phyloP scores from a whole-genome alignment of 2,888 invertebrate species.

The Bruchidius siliquastri region DNA sequence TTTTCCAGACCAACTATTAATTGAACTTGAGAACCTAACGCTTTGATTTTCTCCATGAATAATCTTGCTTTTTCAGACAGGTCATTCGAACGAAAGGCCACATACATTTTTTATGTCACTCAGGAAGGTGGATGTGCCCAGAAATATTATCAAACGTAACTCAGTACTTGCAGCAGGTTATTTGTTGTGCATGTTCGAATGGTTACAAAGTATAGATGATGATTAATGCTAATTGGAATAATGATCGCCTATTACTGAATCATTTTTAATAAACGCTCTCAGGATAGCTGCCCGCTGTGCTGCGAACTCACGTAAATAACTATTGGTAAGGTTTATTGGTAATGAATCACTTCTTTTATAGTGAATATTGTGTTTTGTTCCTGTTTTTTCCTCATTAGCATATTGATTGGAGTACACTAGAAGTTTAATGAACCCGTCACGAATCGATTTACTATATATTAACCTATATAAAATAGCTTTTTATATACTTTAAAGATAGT shows the following conservation, averaged over 20 bases:
- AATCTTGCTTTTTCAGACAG: too few species aligned
- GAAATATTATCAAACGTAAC: not conserved
- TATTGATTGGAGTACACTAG: not conserved
- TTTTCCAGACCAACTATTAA: too few species aligned
- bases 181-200: not conserved
- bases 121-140: too few species aligned
- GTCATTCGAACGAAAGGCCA: too few species aligned
- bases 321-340: not conserved
- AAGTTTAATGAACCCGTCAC: not conserved
- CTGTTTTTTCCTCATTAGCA: not conserved
- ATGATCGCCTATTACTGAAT: not conserved
- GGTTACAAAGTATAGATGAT: not conserved
- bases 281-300: not conserved
- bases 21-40: too few species aligned
- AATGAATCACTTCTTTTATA: not conserved
- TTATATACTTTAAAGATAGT: too few species aligned
- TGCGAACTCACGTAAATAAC: not conserved
- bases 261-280: not conserved
- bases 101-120: too few species aligned
- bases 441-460: not conserved
- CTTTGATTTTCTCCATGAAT: too few species aligned
- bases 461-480: too few species aligned
- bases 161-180: not conserved
- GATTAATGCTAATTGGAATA: not conserved
- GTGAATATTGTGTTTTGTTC: not conserved